Evolutionary conservation across 2,797 vertebrate species (phyloP).

Genomic region (Toxotes lorentzi): DNA sequence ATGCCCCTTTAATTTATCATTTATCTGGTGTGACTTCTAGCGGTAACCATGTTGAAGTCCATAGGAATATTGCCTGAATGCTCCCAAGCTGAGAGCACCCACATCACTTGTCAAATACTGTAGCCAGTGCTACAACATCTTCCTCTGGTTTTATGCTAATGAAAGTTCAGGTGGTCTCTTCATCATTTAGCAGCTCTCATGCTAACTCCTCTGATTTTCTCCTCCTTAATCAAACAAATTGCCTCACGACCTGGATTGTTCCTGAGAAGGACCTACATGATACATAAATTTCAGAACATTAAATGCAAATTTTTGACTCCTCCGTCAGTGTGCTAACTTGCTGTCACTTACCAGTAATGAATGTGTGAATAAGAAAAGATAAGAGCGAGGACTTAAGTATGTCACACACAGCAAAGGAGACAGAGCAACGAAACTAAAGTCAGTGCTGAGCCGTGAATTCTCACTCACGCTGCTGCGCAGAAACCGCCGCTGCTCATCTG

Average conservation of each 20-base stretch:
- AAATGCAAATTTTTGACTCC: background rate
- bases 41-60: background rate
- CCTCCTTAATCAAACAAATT: background rate
- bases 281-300: background rate
- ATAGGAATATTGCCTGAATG: background rate
- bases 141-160: background rate
- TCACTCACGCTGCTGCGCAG: conserved; percentile 28
- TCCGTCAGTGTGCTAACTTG: background rate
- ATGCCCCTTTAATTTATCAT: no score
- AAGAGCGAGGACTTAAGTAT: conserved; percentile 1
- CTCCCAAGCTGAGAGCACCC: background rate
- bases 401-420: conserved; percentile 7
- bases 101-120: background rate
- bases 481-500: conserved; percentile 36
- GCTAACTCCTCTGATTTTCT: background rate
- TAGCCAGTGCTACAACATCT: background rate
- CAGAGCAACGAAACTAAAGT: conserved; percentile 31
- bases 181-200: background rate
- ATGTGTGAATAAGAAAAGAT: background rate
- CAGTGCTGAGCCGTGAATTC: conserved; percentile 33
- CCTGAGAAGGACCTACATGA: background rate
- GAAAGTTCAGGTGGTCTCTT: background rate
- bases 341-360: background rate
- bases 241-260: background rate
- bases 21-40: no score